Conservation (phyloP, 2,797 vertebrate genomes). For the Epinephelus coioides region DNA sequence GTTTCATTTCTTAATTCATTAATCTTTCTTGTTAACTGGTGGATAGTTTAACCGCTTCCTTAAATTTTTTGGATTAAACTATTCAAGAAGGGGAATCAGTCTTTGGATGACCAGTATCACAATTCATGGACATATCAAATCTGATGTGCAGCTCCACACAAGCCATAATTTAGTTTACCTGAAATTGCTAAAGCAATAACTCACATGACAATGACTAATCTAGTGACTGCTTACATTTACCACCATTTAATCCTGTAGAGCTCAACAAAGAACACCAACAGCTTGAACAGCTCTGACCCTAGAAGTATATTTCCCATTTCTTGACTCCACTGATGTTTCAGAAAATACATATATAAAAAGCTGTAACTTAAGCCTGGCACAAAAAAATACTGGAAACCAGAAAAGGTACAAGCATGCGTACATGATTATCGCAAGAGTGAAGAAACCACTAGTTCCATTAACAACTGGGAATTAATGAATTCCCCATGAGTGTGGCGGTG, state of each 20-base stretch:
- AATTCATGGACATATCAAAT: background rate
- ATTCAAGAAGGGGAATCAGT: background rate
- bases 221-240: background rate
- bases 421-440: no score
- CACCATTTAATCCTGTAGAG: background rate
- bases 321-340: no score
- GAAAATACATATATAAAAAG: no score
- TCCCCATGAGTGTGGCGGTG: no score
- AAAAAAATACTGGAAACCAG: no score
- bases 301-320: no score
- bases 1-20: background rate
- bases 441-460: no score
- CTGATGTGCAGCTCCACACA: background rate
- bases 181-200: background rate
- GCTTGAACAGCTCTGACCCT: no score
- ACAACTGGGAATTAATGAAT: no score
- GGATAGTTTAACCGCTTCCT: background rate
- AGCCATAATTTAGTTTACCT: background rate
- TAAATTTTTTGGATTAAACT: background rate
- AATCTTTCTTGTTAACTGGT: background rate
- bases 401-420: no score
- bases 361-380: no score
- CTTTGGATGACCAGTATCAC: background rate
- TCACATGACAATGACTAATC: background rate
- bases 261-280: no score